These are phyloP conservation scores for Calephelis nemesis DNA, from an alignment of 1,140 invertebrate species.

Conservation along the genomic window DNA sequence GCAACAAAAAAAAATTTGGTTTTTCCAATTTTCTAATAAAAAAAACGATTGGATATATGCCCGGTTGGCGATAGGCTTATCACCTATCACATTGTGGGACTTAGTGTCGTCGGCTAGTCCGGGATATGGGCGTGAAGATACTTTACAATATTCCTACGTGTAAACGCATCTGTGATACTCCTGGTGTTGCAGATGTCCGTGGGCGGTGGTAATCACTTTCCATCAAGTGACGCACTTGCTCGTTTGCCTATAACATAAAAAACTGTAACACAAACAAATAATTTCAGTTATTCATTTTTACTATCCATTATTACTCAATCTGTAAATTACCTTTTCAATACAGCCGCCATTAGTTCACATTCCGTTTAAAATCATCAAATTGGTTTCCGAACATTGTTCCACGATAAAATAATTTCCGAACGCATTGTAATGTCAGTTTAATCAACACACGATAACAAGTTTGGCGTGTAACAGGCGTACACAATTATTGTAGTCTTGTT, in stretches of 20 bases:
- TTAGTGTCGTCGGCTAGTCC: no score
- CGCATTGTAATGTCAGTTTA: conserved; percentile 31
- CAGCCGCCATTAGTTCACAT: conserved; percentile 29
- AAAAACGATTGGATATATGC: no score
- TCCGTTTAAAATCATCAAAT: conserved; percentile 34
- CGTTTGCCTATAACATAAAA: background rate
- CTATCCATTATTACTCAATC: conserved; percentile 2
- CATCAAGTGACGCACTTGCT: no score
- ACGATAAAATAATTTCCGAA: conserved; percentile 44
- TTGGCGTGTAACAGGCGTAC: conserved; percentile 33
- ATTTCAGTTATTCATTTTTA: background rate
- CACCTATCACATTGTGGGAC: no score
- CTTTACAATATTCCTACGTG: background rate
- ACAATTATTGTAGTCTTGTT: conserved; percentile 33
- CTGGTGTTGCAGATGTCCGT: no score
- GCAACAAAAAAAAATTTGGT: no score
- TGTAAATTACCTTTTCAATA: conserved; percentile 31
- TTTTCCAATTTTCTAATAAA: no score
- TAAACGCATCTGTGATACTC: no score
- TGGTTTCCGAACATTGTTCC: conserved; percentile 38
- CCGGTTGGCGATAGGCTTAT: no score
- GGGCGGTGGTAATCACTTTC: no score
- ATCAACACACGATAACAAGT: conserved; percentile 41
- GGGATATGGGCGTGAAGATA: no score
- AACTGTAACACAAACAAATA: background rate